A percentile compares a stretch with the other conserved stretches of the same genome.
Conservation (phyloP, 1,140 invertebrate genomes). For the Latrodectus geometricus region DNA sequence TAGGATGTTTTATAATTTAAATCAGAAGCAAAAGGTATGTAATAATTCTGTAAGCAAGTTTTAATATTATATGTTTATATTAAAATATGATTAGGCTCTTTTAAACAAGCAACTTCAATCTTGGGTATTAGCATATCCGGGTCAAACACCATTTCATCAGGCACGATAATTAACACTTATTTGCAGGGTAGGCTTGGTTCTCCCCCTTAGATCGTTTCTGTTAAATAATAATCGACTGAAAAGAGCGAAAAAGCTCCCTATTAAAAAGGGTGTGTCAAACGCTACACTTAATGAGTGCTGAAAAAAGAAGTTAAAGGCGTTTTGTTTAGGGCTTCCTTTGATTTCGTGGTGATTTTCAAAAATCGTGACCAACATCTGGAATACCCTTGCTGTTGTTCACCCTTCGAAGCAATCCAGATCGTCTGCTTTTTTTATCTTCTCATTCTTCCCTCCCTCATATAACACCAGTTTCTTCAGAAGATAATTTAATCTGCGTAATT, state of each 20-base stretch:
- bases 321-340: slow-evolving; percentile 43
- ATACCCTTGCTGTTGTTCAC: background rate
- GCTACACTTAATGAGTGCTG: slow-evolving; percentile 36
- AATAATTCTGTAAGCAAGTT: no score
- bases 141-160: slow-evolving; percentile 43
- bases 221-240: slow-evolving; percentile 35
- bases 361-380: slow-evolving; percentile 53
- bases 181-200: slow-evolving; percentile 15
- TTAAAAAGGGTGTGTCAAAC: slow-evolving; percentile 55
- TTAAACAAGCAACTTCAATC: no score
- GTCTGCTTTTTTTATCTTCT: background rate
- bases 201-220: slow-evolving; percentile 37
- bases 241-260: background rate
- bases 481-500: slow-evolving; percentile 53
- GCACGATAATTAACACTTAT: slow-evolving; percentile 51
- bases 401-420: background rate
- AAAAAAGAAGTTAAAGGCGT: slow-evolving; percentile 15
- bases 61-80: no score
- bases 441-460: background rate
- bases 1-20: no score
- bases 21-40: no score
- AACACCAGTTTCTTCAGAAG: slow-evolving; percentile 10
- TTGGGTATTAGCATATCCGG: slow-evolving; percentile 42
- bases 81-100: no score
- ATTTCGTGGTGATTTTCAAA: slow-evolving; percentile 51